phyloP scores from a whole-genome alignment of 35 echinoderm and acorn worm genomes.

The Ptychodera flava region DNA sequence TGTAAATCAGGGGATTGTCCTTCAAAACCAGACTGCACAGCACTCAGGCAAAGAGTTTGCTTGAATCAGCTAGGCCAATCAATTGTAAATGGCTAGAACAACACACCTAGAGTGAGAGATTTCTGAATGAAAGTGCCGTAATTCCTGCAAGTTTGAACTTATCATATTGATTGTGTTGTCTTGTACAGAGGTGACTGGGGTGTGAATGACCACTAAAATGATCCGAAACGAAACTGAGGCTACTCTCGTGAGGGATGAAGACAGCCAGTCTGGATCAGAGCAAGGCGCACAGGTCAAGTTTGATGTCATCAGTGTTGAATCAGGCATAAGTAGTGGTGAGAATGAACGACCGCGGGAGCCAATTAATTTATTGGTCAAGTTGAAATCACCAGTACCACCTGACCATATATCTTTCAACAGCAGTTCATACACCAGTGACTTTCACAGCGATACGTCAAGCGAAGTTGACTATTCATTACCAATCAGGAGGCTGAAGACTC shows the following conservation, averaged over 20 bases:
- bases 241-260: not conserved
- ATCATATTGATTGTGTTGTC: no score
- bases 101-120: no score
- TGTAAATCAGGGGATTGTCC: no score
- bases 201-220: no score
- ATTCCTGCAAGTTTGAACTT: no score
- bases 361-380: not conserved
- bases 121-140: no score
- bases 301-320: not conserved
- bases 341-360: not conserved
- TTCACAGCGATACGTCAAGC: not conserved
- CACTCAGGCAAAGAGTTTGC: no score
- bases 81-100: no score
- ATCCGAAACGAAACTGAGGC: not conserved
- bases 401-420: not conserved
- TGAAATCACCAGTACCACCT: not conserved
- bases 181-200: no score
- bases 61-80: no score
- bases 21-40: no score
- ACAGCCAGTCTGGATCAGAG: not conserved
- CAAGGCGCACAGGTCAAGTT: not conserved
- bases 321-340: not conserved
- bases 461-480: conserved; percentile 30
- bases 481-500: conserved; percentile 40
- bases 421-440: not conserved